A percentile compares a stretch with the other conserved stretches of the same genome.
phyloP scores from a whole-genome alignment of 23 tunicate species.

The Corella eumyota region DNA sequence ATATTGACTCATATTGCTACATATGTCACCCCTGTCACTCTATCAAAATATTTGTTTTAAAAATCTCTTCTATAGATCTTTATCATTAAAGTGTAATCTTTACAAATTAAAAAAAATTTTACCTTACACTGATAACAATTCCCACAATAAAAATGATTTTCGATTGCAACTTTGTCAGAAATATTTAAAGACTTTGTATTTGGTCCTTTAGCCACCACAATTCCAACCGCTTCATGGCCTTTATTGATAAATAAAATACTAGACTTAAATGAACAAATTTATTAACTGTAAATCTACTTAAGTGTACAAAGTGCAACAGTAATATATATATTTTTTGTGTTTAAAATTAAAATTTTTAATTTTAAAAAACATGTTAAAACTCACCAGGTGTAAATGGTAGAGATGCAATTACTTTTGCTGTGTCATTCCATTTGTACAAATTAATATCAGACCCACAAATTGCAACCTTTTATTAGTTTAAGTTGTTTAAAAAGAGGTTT shows the following conservation, averaged over 20 bases:
- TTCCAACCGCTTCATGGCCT: slow-evolving; percentile 96
- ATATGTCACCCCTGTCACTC: slow-evolving; percentile 83
- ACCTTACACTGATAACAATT: slow-evolving; percentile 74
- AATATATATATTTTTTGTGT: not conserved
- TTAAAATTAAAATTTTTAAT: not conserved
- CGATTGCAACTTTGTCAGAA: slow-evolving; percentile 89
- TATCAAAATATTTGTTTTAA: slow-evolving; percentile 4
- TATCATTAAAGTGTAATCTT: too few relatives aligned
- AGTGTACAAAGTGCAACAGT: not conserved
- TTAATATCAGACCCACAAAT: slow-evolving; percentile 95
- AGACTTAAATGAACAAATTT: not conserved
- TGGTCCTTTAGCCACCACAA: slow-evolving; percentile 61
- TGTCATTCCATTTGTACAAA: slow-evolving; percentile 92
- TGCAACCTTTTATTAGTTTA: too few relatives aligned
- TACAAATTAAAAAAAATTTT: too few relatives aligned
- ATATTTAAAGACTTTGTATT: slow-evolving; percentile 26
- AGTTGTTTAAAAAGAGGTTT: not conserved
- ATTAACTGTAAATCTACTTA: not conserved
- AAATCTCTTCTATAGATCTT: not conserved
- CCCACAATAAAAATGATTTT: slow-evolving; percentile 95
- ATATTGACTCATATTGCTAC: slow-evolving; percentile 69
- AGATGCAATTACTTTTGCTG: slow-evolving; percentile 74
- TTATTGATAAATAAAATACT: slow-evolving; percentile 2
- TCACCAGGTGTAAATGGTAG: slow-evolving; percentile 87
- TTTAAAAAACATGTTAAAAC: not conserved